Conservation (phyloP, 2,113 vertebrate genomes). For the Catharus bicknelli region DNA sequence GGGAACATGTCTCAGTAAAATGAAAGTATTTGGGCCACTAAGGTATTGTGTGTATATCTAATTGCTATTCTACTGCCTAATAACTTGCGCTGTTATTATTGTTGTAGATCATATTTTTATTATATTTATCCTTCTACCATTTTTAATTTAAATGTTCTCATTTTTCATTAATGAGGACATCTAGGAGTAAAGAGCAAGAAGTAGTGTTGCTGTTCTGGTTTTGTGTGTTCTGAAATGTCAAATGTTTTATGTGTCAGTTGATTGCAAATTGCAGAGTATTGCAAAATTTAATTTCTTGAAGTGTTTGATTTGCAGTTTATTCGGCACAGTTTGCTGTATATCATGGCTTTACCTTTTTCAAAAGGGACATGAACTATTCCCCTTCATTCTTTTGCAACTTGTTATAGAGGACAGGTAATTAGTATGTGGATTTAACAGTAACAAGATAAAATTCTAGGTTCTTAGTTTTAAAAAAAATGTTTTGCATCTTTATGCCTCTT, state of each 20-base stretch:
- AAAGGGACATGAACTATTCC: background rate
- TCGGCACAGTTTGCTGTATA: background rate
- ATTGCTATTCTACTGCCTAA: background rate
- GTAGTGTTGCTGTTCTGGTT: background rate
- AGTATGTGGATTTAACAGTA: background rate
- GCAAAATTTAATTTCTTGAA: background rate
- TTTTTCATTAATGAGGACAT: background rate
- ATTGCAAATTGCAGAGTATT: background rate
- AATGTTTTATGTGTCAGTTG: background rate
- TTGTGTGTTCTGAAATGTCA: background rate
- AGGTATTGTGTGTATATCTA: background rate
- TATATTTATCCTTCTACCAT: background rate
- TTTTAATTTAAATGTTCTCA: background rate
- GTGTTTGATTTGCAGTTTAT: background rate
- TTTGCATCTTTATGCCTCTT: background rate
- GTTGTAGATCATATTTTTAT: constrained; percentile 40
- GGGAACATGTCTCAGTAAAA: background rate
- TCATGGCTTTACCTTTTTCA: background rate
- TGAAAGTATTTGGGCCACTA: constrained; percentile 19
- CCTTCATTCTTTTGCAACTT: background rate
- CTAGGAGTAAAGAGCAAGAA: background rate
- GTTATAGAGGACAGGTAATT: background rate
- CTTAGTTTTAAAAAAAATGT: background rate
- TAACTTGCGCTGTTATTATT: constrained; percentile 22
- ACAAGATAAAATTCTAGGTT: background rate